A percentile compares a stretch with the other conserved stretches of the same genome.
Conservation (phyloP, 2,797 vertebrate species). For the Cyclopterus lumpus region DNA sequence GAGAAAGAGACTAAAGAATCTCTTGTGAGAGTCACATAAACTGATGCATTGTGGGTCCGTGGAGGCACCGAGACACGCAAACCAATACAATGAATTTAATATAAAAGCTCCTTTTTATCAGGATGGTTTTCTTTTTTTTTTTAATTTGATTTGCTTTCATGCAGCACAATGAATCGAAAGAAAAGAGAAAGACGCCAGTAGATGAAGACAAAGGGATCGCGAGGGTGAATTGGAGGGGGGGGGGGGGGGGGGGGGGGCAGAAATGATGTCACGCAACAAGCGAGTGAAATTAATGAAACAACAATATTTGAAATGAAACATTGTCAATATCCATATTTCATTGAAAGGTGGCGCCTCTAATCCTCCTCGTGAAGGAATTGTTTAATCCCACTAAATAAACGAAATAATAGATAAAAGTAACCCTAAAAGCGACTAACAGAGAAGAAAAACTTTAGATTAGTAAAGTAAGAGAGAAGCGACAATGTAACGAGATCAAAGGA, state of each 20-base stretch:
- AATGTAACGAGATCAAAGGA: conserved; percentile 8
- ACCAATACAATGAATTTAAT: not conserved
- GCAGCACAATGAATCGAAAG: not conserved
- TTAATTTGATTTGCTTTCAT: not conserved
- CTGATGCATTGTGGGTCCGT: not conserved
- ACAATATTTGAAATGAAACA: conserved; percentile 23
- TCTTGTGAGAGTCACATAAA: not conserved
- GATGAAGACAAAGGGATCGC: conserved; percentile 8
- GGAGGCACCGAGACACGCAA: not conserved
- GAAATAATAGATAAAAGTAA: conserved; percentile 11
- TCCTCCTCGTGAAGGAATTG: conserved; percentile 17
- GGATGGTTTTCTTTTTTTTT: not conserved
- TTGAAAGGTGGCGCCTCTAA: conserved; percentile 8
- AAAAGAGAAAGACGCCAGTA: conserved; percentile 2
- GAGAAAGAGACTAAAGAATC: conserved; percentile 3
- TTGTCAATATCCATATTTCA: conserved; percentile 4
- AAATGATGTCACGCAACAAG: not conserved
- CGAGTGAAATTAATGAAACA: conserved; percentile 11
- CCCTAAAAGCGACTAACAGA: too few species aligned
- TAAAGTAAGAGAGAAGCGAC: conserved; percentile 19
- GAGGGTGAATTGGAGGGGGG: conserved; percentile 19
- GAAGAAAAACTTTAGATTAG: conserved; percentile 9
- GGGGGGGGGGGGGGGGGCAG: not conserved
- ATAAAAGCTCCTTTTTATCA: conserved; percentile 2
- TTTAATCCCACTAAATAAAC: too few species aligned